Evolutionary conservation across 2,888 invertebrate genomes (phyloP), one percentile per base, ranked within the genome.

Genomic region (Caenorhabditis sinica): DNA sequence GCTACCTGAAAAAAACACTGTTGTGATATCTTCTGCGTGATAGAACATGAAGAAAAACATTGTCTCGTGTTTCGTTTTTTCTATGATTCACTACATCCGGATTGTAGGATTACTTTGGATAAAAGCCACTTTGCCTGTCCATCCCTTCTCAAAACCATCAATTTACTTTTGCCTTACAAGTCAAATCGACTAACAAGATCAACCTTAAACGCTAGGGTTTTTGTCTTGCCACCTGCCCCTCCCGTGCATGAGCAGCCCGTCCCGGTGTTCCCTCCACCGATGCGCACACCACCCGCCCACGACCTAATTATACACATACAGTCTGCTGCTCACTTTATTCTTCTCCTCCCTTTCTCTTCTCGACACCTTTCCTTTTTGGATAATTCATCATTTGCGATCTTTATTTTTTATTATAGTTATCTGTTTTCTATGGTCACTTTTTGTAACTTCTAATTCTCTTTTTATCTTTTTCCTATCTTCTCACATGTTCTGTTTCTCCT

Each of bases 271-370:
- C 58, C 11, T 30, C 79, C 23, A 65, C 33, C 72, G 61, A 72
- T 72, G 72, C 72, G 80, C 72, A 65, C 68, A 33, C 60, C 53
- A 61, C 79, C 63, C 72, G 49, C 80, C 72, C 72, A 58, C 72
- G 66, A 66, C 72, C 80, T 80, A 80, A 80, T 80, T 80, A 80
- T 80, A 80, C 80, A 80, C 80, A 80, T 80, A 80, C 72, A 80
- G 80, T 80, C 80, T 79, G 69, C 80, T 80, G 72, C 72, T 80
- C 80, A 72, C 66, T 79, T 79, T 58, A 77, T 72, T 71, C 63
- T 63, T 63, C 79, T 56, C 49, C 51, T 61, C 28, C 36, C 23
- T 23, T 71, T 61, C 61, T 53, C 43, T 72, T 53, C 28, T 72
- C 66, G 49, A 72, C 80, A 80, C 80, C 80, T 72, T 65, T 66